Conservation (phyloP, 2,888 invertebrate species). For the Bellardia bayeri region DNA sequence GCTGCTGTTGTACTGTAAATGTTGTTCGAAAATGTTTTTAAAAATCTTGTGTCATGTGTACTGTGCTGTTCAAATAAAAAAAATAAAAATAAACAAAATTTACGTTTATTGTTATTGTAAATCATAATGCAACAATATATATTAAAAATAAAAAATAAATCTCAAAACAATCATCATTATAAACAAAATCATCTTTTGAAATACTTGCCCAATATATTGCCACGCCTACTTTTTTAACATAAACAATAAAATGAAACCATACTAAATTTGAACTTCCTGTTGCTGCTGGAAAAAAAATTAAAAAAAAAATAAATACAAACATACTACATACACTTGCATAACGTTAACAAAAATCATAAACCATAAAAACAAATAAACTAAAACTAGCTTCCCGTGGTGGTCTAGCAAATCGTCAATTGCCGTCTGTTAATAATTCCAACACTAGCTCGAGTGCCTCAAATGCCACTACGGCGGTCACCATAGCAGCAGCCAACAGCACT, state of each 20-base stretch:
- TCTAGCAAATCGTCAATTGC: slow-evolving; percentile 89
- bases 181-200: slow-evolving; percentile 46
- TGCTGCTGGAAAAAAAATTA: slow-evolving; percentile 40
- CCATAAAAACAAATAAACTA: slow-evolving; percentile 70
- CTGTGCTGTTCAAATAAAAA: slow-evolving; percentile 51
- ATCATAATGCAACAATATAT: slow-evolving; percentile 46
- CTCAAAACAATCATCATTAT: slow-evolving; percentile 53
- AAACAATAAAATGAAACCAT: slow-evolving; percentile 8
- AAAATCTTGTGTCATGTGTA: slow-evolving; percentile 55
- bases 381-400: slow-evolving; percentile 89
- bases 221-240: slow-evolving; percentile 57
- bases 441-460: slow-evolving; percentile 72
- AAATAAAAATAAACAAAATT: slow-evolving; percentile 14
- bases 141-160: slow-evolving; percentile 17
- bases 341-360: slow-evolving; percentile 47
- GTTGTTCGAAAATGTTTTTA: slow-evolving; percentile 61
- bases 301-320: background rate
- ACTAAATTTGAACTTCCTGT: slow-evolving; percentile 35
- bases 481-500: slow-evolving; percentile 70
- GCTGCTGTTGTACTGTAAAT: slow-evolving; percentile 71
- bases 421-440: slow-evolving; percentile 81
- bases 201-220: slow-evolving; percentile 47
- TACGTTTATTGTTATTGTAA: slow-evolving; percentile 40
- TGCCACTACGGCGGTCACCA: slow-evolving; percentile 72
- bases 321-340: slow-evolving; percentile 34